A percentile compares a stretch with the other conserved stretches of the same genome.
Conservation (phyloP, 2,888 invertebrate species). For the Sphaerophoria taeniata region DNA sequence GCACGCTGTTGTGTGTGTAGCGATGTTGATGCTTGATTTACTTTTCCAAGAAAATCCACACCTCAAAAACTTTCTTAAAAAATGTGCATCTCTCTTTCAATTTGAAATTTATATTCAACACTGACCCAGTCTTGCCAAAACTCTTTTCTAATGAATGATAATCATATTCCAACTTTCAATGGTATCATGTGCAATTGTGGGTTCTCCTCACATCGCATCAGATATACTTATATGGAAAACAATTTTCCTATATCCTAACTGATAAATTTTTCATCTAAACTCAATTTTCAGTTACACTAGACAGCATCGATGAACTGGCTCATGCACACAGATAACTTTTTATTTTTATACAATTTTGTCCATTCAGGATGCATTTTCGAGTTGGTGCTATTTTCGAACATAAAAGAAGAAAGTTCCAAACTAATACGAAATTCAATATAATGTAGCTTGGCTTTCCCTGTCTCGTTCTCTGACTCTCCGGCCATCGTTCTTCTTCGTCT, state of each 20-base stretch:
- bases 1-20: too few species aligned
- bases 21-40: too few species aligned
- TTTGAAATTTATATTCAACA: too few species aligned
- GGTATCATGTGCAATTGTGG: conserved; percentile 31
- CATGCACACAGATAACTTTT: neutral
- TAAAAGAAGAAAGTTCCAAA: conserved; percentile 39
- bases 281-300: conserved; percentile 39
- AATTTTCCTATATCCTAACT: neutral
- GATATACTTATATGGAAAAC: neutral
- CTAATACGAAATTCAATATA: conserved; percentile 59
- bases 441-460: neutral
- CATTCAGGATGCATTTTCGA: conserved; percentile 46
- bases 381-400: conserved; percentile 4
- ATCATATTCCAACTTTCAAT: conserved; percentile 41
- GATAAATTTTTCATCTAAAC: conserved; percentile 45
- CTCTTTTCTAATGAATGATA: neutral
- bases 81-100: too few species aligned
- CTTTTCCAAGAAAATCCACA: too few species aligned
- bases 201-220: neutral
- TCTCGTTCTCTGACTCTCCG: neutral
- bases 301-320: conserved; percentile 1
- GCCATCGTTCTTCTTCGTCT: neutral
- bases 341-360: conserved; percentile 22
- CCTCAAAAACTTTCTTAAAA: too few species aligned
- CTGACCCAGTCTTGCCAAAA: too few species aligned